Percentiles rank a stretch among this genome's conserved stretches.
These are phyloP conservation scores for Cryptus viduatorius DNA, from an alignment of 2,888 invertebrate species.

Conservation along the genomic window DNA sequence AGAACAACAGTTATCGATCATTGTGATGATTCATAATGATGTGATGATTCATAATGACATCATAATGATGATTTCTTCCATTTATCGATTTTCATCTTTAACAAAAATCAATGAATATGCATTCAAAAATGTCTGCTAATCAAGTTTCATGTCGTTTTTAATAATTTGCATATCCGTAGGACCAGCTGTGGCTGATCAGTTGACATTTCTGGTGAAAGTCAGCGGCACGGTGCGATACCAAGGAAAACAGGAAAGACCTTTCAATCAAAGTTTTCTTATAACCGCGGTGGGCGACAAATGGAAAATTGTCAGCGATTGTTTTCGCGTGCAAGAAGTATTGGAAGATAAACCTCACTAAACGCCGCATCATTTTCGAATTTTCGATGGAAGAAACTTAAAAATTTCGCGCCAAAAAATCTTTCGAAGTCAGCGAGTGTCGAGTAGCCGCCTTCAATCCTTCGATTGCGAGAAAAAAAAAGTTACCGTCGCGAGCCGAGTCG, in stretches of 20 bases:
- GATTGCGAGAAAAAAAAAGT: not conserved
- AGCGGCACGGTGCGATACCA: slow-evolving; percentile 93
- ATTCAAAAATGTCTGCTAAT: no score
- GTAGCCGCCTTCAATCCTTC: not conserved
- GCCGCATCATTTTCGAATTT: not conserved
- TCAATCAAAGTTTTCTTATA: slow-evolving; percentile 94
- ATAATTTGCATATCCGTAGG: slow-evolving; percentile 85
- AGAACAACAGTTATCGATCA: no score
- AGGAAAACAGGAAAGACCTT: slow-evolving; percentile 88
- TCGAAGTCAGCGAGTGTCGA: not conserved
- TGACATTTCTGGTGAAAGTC: slow-evolving; percentile 93
- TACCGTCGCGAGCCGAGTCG: not conserved
- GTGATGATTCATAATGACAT: no score
- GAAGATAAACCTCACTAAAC: slow-evolving; percentile 65
- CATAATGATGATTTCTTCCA: no score
- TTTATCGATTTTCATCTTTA: no score
- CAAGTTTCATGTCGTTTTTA: not conserved
- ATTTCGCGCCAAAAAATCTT: not conserved
- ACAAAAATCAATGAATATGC: no score
- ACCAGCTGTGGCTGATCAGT: slow-evolving; percentile 90
- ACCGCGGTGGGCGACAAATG: slow-evolving; percentile 96
- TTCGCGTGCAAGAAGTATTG: slow-evolving; percentile 89
- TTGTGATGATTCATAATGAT: no score
- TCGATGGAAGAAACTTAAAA: not conserved
- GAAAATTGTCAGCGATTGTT: slow-evolving; percentile 97